Percentiles rank a stretch among this genome's conserved stretches.
phyloP scores from a whole-genome alignment of 64 coral and sea anemone species.

The Platygyra sinensis region DNA sequence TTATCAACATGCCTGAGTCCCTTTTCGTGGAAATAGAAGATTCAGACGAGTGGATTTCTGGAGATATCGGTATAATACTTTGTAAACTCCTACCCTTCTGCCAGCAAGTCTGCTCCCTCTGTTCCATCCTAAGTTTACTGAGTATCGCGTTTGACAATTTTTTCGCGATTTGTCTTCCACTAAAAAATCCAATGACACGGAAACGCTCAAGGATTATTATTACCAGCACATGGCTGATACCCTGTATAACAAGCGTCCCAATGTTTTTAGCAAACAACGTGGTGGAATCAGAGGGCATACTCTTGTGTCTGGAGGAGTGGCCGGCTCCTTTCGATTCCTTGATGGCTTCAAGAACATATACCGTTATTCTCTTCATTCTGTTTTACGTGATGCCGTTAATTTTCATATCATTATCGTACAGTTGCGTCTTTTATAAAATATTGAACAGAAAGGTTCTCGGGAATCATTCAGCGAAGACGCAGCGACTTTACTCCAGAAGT shows the following conservation, averaged over 20 bases:
- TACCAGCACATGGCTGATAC: slow-evolving; percentile 36
- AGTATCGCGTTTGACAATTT: slow-evolving; percentile 49
- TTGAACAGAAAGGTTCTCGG: slow-evolving; percentile 45
- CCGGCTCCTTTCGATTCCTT: slow-evolving; percentile 19
- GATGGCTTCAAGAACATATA: slow-evolving; percentile 17
- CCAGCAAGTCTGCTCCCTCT: slow-evolving; percentile 29
- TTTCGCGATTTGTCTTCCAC: slow-evolving; percentile 36
- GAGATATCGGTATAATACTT: slow-evolving; percentile 10
- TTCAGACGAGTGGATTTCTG: slow-evolving; percentile 15
- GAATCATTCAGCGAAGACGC: background rate
- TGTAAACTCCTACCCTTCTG: slow-evolving; percentile 58
- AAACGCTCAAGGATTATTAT: slow-evolving; percentile 30
- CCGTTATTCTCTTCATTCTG: slow-evolving; percentile 30
- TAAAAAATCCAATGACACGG: slow-evolving; percentile 23
- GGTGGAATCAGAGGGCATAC: background rate
- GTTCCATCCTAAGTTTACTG: slow-evolving; percentile 41
- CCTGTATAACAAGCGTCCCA: slow-evolving; percentile 2
- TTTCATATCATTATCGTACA: no score
- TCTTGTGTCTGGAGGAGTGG: slow-evolving; percentile 64
- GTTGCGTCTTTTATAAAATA: no score
- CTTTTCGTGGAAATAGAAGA: background rate
- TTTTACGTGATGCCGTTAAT: slow-evolving; percentile 41
- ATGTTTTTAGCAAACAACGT: slow-evolving; percentile 48
- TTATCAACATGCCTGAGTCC: slow-evolving; percentile 30
- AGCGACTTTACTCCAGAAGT: background rate